Conservation (phyloP, 2,888 invertebrate species). For the Drosophila mettleri region DNA sequence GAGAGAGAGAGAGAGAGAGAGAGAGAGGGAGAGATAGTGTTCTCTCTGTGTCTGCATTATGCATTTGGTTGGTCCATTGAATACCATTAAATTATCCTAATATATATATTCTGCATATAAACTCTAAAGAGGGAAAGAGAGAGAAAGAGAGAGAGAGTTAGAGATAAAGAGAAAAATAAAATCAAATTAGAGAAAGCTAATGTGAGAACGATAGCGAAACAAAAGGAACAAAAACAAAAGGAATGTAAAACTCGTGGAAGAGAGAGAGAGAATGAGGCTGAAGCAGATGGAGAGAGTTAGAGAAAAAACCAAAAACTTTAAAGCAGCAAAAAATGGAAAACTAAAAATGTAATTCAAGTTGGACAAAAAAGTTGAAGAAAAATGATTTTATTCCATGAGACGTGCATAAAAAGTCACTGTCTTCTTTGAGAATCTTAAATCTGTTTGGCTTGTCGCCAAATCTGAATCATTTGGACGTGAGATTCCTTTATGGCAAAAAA, state of each 20-base stretch:
- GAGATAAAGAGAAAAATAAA: background rate
- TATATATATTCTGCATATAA: background rate
- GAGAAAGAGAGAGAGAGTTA: background rate
- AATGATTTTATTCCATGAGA: background rate
- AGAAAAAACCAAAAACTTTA: background rate
- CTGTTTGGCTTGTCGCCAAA: background rate
- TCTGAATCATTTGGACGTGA: background rate
- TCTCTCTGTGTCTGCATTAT: background rate
- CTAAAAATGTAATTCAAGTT: too few species aligned
- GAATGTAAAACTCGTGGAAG: too few species aligned
- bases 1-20: too few species aligned
- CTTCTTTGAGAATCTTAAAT: background rate
- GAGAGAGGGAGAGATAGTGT: too few species aligned
- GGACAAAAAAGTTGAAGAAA: background rate
- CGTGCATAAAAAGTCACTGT: background rate
- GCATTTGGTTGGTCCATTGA: slow-evolving; percentile 13
- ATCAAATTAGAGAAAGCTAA: too few species aligned
- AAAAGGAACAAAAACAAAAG: too few species aligned
- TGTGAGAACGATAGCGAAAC: too few species aligned
- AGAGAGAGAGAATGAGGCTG: background rate
- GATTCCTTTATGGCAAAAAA: background rate
- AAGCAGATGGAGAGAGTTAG: background rate
- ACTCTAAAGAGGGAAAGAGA: background rate
- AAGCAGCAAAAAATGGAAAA: too few species aligned
- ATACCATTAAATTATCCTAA: slow-evolving; percentile 2